A percentile compares a stretch with the other conserved stretches of the same genome.
These are phyloP conservation scores for Aphelinus atriplicis DNA, from an alignment of 1,140 invertebrate genomes.

Conservation along the genomic window DNA sequence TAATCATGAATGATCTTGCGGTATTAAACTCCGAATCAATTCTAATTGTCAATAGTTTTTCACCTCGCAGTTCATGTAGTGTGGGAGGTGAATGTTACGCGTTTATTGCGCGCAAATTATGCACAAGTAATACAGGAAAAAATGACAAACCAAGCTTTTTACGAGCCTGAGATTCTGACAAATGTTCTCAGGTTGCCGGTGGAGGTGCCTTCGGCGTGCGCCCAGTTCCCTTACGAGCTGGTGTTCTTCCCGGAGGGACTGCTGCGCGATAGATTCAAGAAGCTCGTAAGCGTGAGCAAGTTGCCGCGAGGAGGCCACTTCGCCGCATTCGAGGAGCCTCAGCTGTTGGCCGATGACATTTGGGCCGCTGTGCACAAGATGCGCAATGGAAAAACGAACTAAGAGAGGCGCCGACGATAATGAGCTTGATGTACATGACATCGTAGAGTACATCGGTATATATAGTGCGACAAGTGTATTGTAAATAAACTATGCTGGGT, in stretches of 20 bases:
- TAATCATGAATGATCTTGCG: no score
- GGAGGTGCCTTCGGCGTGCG: slow-evolving; percentile 73
- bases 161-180: background rate
- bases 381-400: background rate
- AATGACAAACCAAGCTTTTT: background rate
- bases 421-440: no score
- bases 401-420: no score
- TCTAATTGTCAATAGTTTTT: background rate
- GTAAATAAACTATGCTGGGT: no score
- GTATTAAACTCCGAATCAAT: background rate
- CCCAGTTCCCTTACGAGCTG: slow-evolving; percentile 74
- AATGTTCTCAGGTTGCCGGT: slow-evolving; percentile 43
- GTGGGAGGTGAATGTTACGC: no score
- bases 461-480: no score
- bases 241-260: slow-evolving; percentile 68
- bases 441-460: no score
- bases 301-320: slow-evolving; percentile 83
- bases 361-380: slow-evolving; percentile 59
- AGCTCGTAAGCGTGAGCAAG: slow-evolving; percentile 73
- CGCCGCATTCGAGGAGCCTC: slow-evolving; percentile 82
- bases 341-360: slow-evolving; percentile 75
- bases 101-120: no score
- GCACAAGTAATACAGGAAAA: background rate
- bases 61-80: background rate
- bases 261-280: slow-evolving; percentile 70